Evolutionary conservation across 2,888 invertebrate species (phyloP), one percentile per base, ranked within the genome.

Genomic region (Agriotes lineatus): DNA sequence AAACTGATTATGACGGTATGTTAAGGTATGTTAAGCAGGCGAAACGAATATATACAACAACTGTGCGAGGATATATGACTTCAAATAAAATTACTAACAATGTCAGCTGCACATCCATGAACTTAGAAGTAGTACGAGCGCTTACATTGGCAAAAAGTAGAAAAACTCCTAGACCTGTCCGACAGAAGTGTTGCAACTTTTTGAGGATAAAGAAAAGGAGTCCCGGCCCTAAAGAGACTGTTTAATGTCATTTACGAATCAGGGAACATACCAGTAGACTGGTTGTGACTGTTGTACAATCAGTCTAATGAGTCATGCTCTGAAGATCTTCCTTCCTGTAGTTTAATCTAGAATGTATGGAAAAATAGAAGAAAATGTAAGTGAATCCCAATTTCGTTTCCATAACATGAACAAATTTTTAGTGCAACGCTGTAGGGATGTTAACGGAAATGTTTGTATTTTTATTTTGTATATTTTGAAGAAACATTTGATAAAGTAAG

Each of bases 191-290:
- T 10, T 20, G 48, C 19, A 48, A 20, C 12, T 22, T 20, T 48
- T 48, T 20, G 48, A 22, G 10, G 20, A 22, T 20, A 42, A 4
- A 42, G 42, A 9, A 16, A 42, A 42, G 42, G 16, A 16, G 3
- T 3, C 25, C 25, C 19, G 3, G 25, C 25, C 25, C 19, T 44
- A 14, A 2, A 16, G 16, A 16, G 16, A 2, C 19, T 44, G 7
- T 44, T 44, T 44, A 44, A 44, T 10, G 44, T 16, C 7, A 48
- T 48, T 48, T 48, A 48, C 25, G 22, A 48, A 2, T 48, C 25
- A 48, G 48, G 48, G n/a, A 19, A 48, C 22, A 48, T 48, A 48
- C 48, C 48, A 48, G 44, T 10, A 44, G 44, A 18, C 44, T 44
- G 25, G 25, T 7, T 25, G 25, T 20, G 22, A 48, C 19, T 48